Percentiles rank a stretch among this genome's conserved stretches.
Evolutionary conservation across 2,888 invertebrate genomes (phyloP).

Genomic region (Brenthis hecate): DNA sequence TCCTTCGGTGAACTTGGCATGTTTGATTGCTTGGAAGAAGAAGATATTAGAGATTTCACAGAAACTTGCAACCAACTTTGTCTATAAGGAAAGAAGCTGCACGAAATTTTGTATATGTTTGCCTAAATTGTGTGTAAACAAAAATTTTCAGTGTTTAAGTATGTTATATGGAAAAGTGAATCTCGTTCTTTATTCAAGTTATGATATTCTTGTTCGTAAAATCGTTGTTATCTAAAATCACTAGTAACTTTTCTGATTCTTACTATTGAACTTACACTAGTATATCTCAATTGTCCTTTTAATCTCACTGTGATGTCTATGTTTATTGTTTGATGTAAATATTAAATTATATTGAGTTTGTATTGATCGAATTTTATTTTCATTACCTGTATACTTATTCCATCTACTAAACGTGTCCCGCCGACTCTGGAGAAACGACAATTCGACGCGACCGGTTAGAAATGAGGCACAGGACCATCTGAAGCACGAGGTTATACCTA

Average conservation of each 20-base stretch:
- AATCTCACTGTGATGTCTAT: constrained; percentile 73
- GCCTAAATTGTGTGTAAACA: neutral
- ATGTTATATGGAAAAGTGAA: constrained; percentile 1
- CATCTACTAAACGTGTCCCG: too few relatives aligned
- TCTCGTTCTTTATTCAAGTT: constrained; percentile 5
- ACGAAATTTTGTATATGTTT: too few relatives aligned
- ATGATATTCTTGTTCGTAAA: constrained; percentile 2
- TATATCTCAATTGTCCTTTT: constrained; percentile 62
- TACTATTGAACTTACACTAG: constrained; percentile 46
- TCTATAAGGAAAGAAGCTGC: too few relatives aligned
- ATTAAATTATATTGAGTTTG: constrained; percentile 67
- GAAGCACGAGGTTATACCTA: too few relatives aligned
- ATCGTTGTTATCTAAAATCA: constrained; percentile 27
- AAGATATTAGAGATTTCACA: too few relatives aligned
- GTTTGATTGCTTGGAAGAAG: too few relatives aligned
- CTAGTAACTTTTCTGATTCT: constrained; percentile 25
- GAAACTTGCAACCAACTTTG: too few relatives aligned
- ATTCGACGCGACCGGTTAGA: too few relatives aligned
- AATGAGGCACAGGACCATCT: too few relatives aligned
- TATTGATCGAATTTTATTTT: constrained; percentile 26
- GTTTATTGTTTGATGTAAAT: constrained; percentile 74
- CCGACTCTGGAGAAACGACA: too few relatives aligned
- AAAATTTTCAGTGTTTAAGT: neutral
- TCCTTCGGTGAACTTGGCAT: too few relatives aligned
- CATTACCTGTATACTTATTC: too few relatives aligned